Base-by-base conservation (phyloP, 2,888 invertebrate genomes). In the Argyra leucocephala region DNA sequence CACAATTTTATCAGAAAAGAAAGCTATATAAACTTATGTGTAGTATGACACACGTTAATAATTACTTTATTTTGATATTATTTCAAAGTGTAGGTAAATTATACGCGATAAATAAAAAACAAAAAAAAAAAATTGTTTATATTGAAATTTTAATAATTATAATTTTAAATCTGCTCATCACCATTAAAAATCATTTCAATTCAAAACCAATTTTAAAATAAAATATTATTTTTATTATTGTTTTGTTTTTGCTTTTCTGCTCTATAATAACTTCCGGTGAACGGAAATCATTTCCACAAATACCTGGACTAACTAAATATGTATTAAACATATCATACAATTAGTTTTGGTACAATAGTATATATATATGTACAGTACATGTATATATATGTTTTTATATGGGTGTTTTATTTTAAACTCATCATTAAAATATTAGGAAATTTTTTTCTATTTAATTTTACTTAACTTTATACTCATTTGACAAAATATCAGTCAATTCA, bases 71-170 rank as follows among this genome's bases (percentile, higher is more conserved):
- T n/a, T n/a, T n/a, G n/a, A n/a, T n/a, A n/a, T n/a, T n/a, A n/a
- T n/a, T n/a, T n/a, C n/a, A n/a, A n/a, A n/a, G n/a, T n/a, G n/a
- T n/a, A n/a, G n/a, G n/a, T n/a, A n/a, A n/a, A n/a, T n/a, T n/a
- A n/a, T n/a, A n/a, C n/a, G n/a, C n/a, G n/a, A n/a, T n/a, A n/a
- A n/a, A 26, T 7, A 26, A 26, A 26, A 64, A 65, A 63, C 22
- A 65, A 61, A 68, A 63, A 63, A 66, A 68, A 60, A 37, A 36
- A 22, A 36, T 37, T 15, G 57, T 0, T 23, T 36, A 62, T 57
- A 48, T 63, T 63, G 22, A 63, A 63, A 65, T 63, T 66, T 62
- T 65, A 61, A 58, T 65, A 31, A 31, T 31, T 31, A 31, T 12
- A 31, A 31, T 31, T 31, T 31, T 12, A 31, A 12, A 10, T 10